Evolutionary conservation across 2,888 invertebrate genomes (phyloP).

Genomic region (Plagiodera versicolora): DNA sequence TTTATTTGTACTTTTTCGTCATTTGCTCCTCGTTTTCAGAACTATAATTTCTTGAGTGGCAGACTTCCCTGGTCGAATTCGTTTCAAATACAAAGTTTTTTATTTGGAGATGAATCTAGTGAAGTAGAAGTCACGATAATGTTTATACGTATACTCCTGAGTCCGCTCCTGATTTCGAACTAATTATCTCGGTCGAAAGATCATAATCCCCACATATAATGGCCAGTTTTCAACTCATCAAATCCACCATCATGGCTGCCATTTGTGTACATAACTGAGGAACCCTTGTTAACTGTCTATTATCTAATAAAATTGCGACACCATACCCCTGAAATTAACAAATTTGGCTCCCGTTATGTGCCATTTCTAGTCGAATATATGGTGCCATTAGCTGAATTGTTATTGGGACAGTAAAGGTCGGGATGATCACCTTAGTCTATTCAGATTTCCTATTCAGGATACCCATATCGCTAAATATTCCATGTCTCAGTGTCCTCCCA

Average conservation of each 20-base stretch:
- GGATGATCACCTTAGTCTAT: constrained; percentile 8
- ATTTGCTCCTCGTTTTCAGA: no score
- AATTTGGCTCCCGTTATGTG: constrained; percentile 34
- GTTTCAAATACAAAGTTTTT: no score
- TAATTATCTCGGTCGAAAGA: constrained; percentile 57
- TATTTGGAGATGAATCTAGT: no score
- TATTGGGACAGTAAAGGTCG: constrained; percentile 7
- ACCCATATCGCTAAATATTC: not conserved
- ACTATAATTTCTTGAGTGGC: no score
- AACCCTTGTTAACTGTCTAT: constrained; percentile 45
- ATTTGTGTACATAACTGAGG: constrained; percentile 48
- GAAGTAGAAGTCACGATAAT: no score
- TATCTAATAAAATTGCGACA: constrained; percentile 49
- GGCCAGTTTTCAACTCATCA: constrained; percentile 55
- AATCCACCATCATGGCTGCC: constrained; percentile 56
- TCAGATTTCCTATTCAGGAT: not conserved
- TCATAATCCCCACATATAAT: constrained; percentile 57
- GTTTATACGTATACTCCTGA: no score
- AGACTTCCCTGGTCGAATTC: no score
- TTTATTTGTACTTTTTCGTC: no score
- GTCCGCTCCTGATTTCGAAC: constrained; percentile 34
- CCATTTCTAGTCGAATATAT: constrained; percentile 26
- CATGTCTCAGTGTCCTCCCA: no score
- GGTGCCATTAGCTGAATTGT: constrained; percentile 18
- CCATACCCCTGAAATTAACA: constrained; percentile 40